Conservation (phyloP, 2,797 vertebrate genomes). For the Natrix natrix region DNA sequence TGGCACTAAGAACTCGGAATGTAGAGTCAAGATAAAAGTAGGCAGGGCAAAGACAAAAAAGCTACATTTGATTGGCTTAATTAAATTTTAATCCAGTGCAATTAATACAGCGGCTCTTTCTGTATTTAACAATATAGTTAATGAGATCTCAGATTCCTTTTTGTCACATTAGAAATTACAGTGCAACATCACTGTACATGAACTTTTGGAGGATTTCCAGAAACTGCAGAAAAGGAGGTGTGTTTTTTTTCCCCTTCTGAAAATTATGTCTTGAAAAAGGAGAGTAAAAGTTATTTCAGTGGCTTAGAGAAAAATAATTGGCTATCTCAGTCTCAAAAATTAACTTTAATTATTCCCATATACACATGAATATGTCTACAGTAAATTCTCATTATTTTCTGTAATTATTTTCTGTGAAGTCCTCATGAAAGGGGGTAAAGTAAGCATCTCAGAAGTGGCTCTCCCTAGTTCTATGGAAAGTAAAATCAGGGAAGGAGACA, state of each 20-base stretch:
- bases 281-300: neutral
- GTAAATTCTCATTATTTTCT: neutral
- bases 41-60: neutral
- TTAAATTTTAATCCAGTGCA: neutral
- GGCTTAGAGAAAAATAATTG: neutral
- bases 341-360: neutral
- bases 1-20: neutral
- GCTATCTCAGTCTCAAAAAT: neutral
- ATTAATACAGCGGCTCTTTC: neutral
- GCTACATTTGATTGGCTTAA: neutral
- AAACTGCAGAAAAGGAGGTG: neutral
- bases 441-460: neutral
- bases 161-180: neutral
- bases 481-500: neutral
- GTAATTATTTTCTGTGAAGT: neutral
- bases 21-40: neutral
- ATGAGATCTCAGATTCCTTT: neutral
- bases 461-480: neutral
- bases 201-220: neutral
- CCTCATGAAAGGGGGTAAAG: neutral
- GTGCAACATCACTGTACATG: neutral
- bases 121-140: neutral
- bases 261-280: neutral
- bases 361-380: neutral
- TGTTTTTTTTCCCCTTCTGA: neutral